A percentile compares a stretch with the other conserved stretches of the same genome.
These are phyloP conservation scores for Brachypterus glaber DNA, from an alignment of 2,888 invertebrate genomes.

Conservation along the genomic window DNA sequence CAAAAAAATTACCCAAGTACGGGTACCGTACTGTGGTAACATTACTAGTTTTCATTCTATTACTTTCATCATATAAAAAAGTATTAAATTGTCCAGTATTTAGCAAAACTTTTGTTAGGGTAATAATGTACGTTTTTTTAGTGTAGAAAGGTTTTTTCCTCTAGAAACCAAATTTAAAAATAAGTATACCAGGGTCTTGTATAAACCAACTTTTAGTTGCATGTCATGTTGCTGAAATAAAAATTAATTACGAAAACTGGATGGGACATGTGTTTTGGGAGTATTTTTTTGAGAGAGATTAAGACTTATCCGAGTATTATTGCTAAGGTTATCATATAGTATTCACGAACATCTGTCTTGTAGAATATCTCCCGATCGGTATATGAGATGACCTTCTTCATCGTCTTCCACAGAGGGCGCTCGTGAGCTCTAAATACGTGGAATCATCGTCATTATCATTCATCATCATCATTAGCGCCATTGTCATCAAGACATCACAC, in stretches of 20 bases:
- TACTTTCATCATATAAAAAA: too few relatives aligned
- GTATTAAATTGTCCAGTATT: too few relatives aligned
- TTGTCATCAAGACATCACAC: slow-evolving; percentile 31
- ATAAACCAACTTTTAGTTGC: too few relatives aligned
- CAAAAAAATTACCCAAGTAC: too few relatives aligned
- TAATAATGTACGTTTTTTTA: too few relatives aligned
- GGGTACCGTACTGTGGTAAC: too few relatives aligned
- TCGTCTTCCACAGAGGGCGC: slow-evolving; percentile 97
- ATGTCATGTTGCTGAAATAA: slow-evolving; percentile 33
- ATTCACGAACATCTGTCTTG: slow-evolving; percentile 99
- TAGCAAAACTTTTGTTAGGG: too few relatives aligned
- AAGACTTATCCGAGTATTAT: slow-evolving; percentile 34
- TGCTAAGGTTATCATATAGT: slow-evolving; percentile 40
- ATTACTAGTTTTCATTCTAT: too few relatives aligned
- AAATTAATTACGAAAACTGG: slow-evolving; percentile 28
- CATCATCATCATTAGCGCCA: slow-evolving; percentile 41
- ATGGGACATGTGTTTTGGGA: slow-evolving; percentile 25
- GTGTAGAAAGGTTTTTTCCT: too few relatives aligned
- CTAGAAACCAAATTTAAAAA: too few relatives aligned
- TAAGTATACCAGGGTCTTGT: too few relatives aligned
- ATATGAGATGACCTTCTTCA: slow-evolving; percentile 99
- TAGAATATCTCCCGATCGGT: slow-evolving; percentile 97
- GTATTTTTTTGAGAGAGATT: slow-evolving; percentile 25
- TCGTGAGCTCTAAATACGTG: slow-evolving; percentile 62
- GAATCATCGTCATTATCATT: slow-evolving; percentile 45